These are phyloP conservation scores for Hemicrepidius hirtus DNA, from an alignment of 2,888 invertebrate genomes.

Conservation along the genomic window DNA sequence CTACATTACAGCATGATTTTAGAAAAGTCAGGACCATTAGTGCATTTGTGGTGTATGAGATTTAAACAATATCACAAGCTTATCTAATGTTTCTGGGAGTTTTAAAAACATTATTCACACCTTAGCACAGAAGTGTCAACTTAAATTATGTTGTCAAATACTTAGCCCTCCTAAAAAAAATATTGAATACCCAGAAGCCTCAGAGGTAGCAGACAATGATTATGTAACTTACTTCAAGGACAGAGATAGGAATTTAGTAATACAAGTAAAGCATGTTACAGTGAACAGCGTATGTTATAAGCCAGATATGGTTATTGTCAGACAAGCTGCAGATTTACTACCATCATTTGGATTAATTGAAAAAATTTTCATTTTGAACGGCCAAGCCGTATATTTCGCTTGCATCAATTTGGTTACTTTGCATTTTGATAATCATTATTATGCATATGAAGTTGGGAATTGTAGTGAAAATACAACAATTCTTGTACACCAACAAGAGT, in stretches of 20 bases:
- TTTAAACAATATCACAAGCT: conserved; percentile 1
- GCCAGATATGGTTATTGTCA: too few species aligned
- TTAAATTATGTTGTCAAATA: conserved; percentile 4
- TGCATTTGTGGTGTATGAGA: neutral
- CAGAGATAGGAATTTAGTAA: neutral
- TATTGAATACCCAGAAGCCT: conserved; percentile 2
- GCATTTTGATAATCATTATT: neutral
- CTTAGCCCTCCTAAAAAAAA: neutral
- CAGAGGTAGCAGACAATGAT: neutral
- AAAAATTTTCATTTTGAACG: too few species aligned
- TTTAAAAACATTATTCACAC: too few species aligned
- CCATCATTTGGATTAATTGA: too few species aligned
- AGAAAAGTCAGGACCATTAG: neutral
- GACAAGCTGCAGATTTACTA: too few species aligned
- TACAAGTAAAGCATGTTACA: neutral
- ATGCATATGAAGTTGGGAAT: neutral
- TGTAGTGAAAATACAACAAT: neutral
- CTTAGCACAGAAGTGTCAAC: neutral
- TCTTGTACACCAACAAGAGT: too few species aligned
- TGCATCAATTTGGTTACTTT: neutral
- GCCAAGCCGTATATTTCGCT: too few species aligned
- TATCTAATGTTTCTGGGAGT: too few species aligned
- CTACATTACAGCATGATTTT: conserved; percentile 51
- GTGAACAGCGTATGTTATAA: too few species aligned
- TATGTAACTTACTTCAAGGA: neutral